Percentiles rank a stretch among this genome's conserved stretches.
Conservation (phyloP, 2,797 vertebrate species). For the Enteromius thamalakanensis region DNA sequence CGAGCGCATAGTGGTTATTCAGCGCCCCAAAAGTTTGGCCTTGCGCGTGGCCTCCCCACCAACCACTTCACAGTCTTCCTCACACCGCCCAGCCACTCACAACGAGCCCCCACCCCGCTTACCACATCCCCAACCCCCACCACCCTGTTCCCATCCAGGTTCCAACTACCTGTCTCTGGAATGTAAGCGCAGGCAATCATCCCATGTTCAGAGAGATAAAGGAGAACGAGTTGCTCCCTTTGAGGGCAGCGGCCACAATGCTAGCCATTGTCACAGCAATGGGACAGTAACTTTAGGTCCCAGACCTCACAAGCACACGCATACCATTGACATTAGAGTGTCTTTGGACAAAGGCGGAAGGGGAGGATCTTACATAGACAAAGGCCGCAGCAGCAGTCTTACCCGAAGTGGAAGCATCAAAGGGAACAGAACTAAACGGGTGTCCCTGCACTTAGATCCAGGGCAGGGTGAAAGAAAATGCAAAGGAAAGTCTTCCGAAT, state of each 20-base stretch:
- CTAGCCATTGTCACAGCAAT: slow-evolving; percentile 77
- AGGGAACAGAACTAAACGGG: slow-evolving; percentile 68
- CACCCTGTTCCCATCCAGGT: slow-evolving; percentile 69
- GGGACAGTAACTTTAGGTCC: slow-evolving; percentile 78
- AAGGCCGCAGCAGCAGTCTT: slow-evolving; percentile 72
- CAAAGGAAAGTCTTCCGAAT: slow-evolving; percentile 59
- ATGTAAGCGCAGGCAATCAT: slow-evolving; percentile 75
- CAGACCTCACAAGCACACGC: slow-evolving; percentile 77
- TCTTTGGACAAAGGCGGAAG: slow-evolving; percentile 74
- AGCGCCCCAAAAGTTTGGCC: slow-evolving; percentile 81
- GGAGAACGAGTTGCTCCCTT: slow-evolving; percentile 65
- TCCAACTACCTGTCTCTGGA: slow-evolving; percentile 69
- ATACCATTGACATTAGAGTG: slow-evolving; percentile 81
- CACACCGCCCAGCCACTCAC: slow-evolving; percentile 68
- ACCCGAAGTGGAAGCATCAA: slow-evolving; percentile 68
- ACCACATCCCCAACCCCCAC: slow-evolving; percentile 66
- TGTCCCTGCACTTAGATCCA: slow-evolving; percentile 73
- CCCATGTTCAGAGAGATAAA: slow-evolving; percentile 71
- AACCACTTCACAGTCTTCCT: slow-evolving; percentile 71
- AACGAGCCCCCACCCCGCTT: slow-evolving; percentile 69
- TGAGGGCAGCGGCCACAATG: slow-evolving; percentile 64
- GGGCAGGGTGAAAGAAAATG: slow-evolving; percentile 72
- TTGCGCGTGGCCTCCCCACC: slow-evolving; percentile 78
- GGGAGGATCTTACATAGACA: slow-evolving; percentile 56
- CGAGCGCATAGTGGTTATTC: slow-evolving; percentile 84